phyloP scores from a whole-genome alignment of 2,888 invertebrate genomes.

The Parascotia fuliginaria region DNA sequence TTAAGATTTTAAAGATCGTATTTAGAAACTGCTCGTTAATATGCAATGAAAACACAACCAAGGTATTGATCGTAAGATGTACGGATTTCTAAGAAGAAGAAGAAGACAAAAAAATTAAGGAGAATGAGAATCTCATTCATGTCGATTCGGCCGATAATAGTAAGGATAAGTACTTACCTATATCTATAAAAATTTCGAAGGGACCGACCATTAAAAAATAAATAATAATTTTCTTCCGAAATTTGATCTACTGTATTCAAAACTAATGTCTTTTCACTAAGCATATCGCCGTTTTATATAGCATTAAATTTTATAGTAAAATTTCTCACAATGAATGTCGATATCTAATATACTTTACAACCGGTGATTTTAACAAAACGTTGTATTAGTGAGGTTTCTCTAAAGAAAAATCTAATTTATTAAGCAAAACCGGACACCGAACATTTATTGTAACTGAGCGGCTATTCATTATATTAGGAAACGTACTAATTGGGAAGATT shows the following conservation, averaged over 20 bases:
- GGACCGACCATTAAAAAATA: too few species aligned
- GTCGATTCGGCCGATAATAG: too few species aligned
- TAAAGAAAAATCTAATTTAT: constrained; percentile 31
- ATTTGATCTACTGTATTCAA: not conserved
- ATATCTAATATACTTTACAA: constrained; percentile 6
- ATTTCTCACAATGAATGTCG: not conserved
- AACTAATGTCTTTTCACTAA: not conserved
- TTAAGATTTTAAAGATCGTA: too few species aligned
- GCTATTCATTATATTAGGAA: constrained; percentile 64
- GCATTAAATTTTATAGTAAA: constrained; percentile 1
- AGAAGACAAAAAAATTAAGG: too few species aligned
- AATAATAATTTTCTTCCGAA: too few species aligned
- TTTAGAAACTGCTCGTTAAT: too few species aligned
- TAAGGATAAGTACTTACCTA: too few species aligned
- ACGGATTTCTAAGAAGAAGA: too few species aligned
- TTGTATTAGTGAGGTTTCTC: constrained; percentile 8
- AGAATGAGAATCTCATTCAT: too few species aligned
- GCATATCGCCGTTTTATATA: not conserved
- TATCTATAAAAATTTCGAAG: too few species aligned
- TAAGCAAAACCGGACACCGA: constrained; percentile 36
- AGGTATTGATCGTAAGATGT: too few species aligned
- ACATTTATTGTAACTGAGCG: constrained; percentile 33
- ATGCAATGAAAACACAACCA: too few species aligned
- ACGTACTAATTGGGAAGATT: constrained; percentile 62
- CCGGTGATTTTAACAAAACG: constrained; percentile 13